phyloP scores from a whole-genome alignment of 1,140 invertebrate genomes.

The Stegodyphus dumicola region DNA sequence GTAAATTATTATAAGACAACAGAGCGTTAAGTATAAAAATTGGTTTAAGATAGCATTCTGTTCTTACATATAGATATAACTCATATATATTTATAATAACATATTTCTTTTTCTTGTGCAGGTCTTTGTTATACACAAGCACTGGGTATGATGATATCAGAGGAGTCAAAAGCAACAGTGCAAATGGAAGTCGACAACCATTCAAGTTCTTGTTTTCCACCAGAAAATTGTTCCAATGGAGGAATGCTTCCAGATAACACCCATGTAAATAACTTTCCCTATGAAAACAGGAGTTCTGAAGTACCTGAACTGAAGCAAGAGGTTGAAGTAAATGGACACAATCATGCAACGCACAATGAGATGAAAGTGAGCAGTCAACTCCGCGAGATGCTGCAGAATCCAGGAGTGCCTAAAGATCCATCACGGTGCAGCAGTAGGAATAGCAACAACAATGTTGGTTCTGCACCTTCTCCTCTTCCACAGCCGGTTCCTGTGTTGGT shows the following conservation, averaged over 20 bases:
- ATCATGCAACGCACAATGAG: neutral
- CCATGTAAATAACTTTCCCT: neutral
- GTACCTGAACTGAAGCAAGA: constrained; percentile 42
- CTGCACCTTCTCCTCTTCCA: neutral
- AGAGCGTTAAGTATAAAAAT: no score
- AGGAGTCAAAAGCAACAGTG: constrained; percentile 26
- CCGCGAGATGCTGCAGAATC: constrained; percentile 64
- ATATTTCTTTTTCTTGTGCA: neutral
- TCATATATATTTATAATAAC: no score
- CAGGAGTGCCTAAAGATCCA: constrained; percentile 54
- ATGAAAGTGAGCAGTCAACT: constrained; percentile 62
- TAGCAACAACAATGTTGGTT: neutral
- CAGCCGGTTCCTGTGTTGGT: neutral
- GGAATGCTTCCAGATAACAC: neutral
- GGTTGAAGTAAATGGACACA: constrained; percentile 3
- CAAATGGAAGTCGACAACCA: constrained; percentile 50
- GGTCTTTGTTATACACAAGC: constrained; percentile 40
- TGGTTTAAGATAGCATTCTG: no score
- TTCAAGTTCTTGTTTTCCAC: constrained; percentile 29
- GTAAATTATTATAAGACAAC: no score
- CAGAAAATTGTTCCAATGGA: neutral
- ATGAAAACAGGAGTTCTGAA: constrained; percentile 1
- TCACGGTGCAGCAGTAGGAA: constrained; percentile 19
- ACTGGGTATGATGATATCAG: constrained; percentile 17
- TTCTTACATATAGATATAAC: no score